Percentiles rank a stretch among this genome's conserved stretches.
These are phyloP conservation scores for Amphiura filiformis DNA, from an alignment of 35 echinoderm and acorn worm species.

Conservation along the genomic window DNA sequence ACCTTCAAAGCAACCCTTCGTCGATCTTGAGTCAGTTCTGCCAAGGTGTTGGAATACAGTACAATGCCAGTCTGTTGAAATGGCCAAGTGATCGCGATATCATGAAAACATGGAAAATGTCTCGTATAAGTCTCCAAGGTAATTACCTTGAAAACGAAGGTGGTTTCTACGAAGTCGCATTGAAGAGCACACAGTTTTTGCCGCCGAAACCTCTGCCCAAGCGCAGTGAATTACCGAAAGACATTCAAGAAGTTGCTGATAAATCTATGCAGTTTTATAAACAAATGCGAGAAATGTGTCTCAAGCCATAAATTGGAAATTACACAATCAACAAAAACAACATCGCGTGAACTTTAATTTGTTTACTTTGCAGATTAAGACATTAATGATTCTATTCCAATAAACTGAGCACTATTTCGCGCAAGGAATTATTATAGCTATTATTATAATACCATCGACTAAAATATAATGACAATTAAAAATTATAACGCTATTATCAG, in stretches of 20 bases:
- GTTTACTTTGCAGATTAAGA: no score
- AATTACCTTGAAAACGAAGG: background rate
- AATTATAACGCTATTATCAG: no score
- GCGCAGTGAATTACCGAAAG: background rate
- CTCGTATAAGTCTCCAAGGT: background rate
- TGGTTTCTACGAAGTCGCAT: background rate
- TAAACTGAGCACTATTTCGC: no score
- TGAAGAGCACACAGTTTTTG: background rate
- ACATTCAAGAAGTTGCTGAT: background rate
- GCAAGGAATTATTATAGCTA: no score
- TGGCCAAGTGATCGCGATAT: background rate
- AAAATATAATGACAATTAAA: no score
- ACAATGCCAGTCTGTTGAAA: background rate
- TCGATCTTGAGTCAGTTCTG: background rate
- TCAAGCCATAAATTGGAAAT: background rate
- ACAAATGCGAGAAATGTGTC: background rate
- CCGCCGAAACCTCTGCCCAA: background rate
- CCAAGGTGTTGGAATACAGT: background rate
- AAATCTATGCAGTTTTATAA: background rate
- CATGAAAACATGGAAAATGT: background rate
- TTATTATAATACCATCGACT: no score
- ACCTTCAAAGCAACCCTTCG: background rate
- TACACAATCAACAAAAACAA: no score
- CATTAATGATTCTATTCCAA: no score
- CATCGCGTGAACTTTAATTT: no score